phyloP scores from a whole-genome alignment of 2,797 vertebrate species.

The Macrochelys suwanniensis region DNA sequence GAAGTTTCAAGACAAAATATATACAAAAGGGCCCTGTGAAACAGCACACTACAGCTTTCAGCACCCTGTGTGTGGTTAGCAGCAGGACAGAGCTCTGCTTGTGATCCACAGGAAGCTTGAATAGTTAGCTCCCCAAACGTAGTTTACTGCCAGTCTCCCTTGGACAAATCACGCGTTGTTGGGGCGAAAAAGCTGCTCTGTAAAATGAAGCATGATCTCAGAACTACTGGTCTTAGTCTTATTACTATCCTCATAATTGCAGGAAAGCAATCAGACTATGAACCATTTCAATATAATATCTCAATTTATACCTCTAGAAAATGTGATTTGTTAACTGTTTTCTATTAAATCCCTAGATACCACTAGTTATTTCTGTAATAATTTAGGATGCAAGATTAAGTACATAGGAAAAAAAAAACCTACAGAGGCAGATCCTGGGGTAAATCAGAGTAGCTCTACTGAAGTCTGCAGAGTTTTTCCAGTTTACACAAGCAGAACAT shows the following conservation, averaged over 20 bases:
- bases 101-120: constrained; percentile 14
- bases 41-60: constrained; percentile 65
- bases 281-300: not conserved
- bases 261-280: not conserved
- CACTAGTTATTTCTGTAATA: not conserved
- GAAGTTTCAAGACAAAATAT: not conserved
- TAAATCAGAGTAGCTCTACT: not conserved
- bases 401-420: not conserved
- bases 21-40: constrained; percentile 67
- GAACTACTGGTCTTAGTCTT: not conserved
- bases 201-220: rapidly evolving
- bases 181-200: not conserved
- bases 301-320: not conserved
- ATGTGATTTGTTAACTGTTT: not conserved
- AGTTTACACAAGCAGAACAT: constrained; percentile 5
- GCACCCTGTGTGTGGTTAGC: not conserved
- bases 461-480: not conserved
- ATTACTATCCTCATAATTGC: not conserved
- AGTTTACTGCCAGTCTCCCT: not conserved
- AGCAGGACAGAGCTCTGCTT: not conserved
- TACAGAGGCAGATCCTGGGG: not conserved
- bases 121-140: not conserved
- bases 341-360: not conserved
- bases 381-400: not conserved
- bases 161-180: not conserved